Percentiles rank a stretch among this genome's conserved stretches.
Evolutionary conservation across 2,888 invertebrate genomes (phyloP).

Genomic region (Argyra leucocephala): DNA sequence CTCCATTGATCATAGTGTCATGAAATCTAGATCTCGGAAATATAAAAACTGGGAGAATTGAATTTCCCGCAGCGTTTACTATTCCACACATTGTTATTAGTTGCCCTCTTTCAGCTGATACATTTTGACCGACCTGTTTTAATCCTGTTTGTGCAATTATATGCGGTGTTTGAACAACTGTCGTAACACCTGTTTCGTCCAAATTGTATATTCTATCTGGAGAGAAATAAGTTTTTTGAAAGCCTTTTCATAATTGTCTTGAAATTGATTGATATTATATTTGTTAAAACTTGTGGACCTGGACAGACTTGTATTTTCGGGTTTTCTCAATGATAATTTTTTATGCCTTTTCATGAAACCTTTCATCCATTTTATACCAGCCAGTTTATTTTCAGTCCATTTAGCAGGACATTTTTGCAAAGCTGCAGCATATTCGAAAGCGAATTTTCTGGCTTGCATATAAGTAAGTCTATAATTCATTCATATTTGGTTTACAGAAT

Average conservation of each 20-base stretch:
- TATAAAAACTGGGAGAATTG: slow-evolving; percentile 20
- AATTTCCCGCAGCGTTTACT: slow-evolving; percentile 20
- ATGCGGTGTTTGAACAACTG: slow-evolving; percentile 23
- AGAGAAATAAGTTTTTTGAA: slow-evolving; percentile 22
- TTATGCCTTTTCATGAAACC: slow-evolving; percentile 24
- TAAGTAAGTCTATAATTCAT: slow-evolving; percentile 21
- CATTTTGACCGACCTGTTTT: slow-evolving; percentile 27
- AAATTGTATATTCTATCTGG: slow-evolving; percentile 22
- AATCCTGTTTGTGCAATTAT: slow-evolving; percentile 22
- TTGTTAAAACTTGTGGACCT: slow-evolving; percentile 22
- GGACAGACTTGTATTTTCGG: slow-evolving; percentile 24
- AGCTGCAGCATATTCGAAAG: slow-evolving; percentile 21
- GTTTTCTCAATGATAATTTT: slow-evolving; percentile 21
- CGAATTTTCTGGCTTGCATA: slow-evolving; percentile 19
- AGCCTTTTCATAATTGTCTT: slow-evolving; percentile 23
- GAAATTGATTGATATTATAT: slow-evolving; percentile 22
- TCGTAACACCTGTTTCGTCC: slow-evolving; percentile 24
- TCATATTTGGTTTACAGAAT: too few relatives aligned
- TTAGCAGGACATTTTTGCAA: slow-evolving; percentile 19
- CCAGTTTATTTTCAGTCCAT: slow-evolving; percentile 20
- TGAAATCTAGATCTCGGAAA: slow-evolving; percentile 19
- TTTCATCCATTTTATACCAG: slow-evolving; percentile 23
- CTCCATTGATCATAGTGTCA: slow-evolving; percentile 18
- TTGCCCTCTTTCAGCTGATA: slow-evolving; percentile 28
- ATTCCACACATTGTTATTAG: slow-evolving; percentile 24